A percentile compares a stretch with the other conserved stretches of the same genome.
These are phyloP conservation scores for Microtus oregoni DNA, from an alignment of 2,113 vertebrate species.

Conservation along the genomic window DNA sequence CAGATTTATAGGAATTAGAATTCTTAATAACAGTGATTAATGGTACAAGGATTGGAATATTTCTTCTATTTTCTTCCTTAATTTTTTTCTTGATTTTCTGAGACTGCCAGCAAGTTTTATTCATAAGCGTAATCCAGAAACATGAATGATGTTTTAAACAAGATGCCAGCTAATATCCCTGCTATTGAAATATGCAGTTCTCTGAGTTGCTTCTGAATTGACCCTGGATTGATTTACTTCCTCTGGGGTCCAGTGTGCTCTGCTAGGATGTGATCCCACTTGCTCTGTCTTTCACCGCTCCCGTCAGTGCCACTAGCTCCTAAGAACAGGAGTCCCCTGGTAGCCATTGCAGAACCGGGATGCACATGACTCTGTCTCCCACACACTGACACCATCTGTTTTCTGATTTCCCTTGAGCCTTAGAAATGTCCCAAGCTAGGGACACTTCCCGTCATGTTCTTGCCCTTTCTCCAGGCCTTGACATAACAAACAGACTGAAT, in stretches of 20 bases:
- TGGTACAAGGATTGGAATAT: neutral
- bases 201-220: neutral
- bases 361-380: neutral
- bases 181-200: neutral
- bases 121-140: neutral
- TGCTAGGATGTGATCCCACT: neutral
- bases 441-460: neutral
- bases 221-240: neutral
- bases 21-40: slow-evolving; percentile 9
- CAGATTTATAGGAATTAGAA: neutral
- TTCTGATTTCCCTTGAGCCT: neutral
- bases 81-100: slow-evolving; percentile 15
- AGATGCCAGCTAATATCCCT: neutral
- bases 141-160: neutral
- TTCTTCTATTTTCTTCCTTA: slow-evolving; percentile 43
- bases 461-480: neutral
- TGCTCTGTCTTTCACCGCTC: no score
- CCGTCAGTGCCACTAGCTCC: neutral
- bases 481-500: neutral
- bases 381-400: neutral
- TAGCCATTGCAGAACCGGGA: neutral
- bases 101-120: slow-evolving; percentile 5
- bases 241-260: no score
- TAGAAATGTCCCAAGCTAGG: neutral
- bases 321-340: neutral